These are phyloP conservation scores for Drosophila quinaria DNA, from an alignment of 2,888 invertebrate genomes.

Conservation along the genomic window DNA sequence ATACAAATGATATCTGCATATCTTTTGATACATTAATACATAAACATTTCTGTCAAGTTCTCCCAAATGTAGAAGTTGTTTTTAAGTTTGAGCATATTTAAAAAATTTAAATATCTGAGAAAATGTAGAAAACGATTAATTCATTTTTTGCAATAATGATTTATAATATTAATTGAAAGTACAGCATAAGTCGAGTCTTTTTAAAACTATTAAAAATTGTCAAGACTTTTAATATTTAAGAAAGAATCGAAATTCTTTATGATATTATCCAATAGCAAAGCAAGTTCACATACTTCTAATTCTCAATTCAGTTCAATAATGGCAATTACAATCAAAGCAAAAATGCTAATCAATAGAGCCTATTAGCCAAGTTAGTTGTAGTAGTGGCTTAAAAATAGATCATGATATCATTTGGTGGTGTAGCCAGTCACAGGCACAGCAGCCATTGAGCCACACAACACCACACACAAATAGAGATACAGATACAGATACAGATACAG, in stretches of 20 bases:
- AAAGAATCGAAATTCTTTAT: background rate
- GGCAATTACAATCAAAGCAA: slow-evolving; percentile 46
- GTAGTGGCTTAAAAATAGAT: slow-evolving; percentile 65
- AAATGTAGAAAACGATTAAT: too few relatives aligned
- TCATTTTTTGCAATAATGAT: too few relatives aligned
- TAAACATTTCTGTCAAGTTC: too few relatives aligned
- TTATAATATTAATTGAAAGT: too few relatives aligned
- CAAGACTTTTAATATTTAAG: background rate
- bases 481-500: slow-evolving; percentile 11
- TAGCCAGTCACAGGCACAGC: slow-evolving; percentile 63
- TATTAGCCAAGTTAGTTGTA: slow-evolving; percentile 27
- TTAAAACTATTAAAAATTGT: background rate
- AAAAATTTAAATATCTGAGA: background rate
- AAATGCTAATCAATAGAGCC: slow-evolving; percentile 56
- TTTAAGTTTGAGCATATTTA: too few relatives aligned
- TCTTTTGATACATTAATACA: too few relatives aligned
- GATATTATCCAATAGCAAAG: background rate
- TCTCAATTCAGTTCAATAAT: slow-evolving; percentile 1
- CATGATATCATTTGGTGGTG: slow-evolving; percentile 65
- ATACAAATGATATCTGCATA: too few relatives aligned
- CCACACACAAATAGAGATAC: slow-evolving; percentile 1
- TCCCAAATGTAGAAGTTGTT: too few relatives aligned
- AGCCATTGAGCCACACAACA: slow-evolving; percentile 6
- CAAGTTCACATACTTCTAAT: background rate
- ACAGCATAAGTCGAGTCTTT: background rate